Base-by-base conservation (phyloP, 2,113 vertebrate genomes). In the Nothoprocta perdicaria region DNA sequence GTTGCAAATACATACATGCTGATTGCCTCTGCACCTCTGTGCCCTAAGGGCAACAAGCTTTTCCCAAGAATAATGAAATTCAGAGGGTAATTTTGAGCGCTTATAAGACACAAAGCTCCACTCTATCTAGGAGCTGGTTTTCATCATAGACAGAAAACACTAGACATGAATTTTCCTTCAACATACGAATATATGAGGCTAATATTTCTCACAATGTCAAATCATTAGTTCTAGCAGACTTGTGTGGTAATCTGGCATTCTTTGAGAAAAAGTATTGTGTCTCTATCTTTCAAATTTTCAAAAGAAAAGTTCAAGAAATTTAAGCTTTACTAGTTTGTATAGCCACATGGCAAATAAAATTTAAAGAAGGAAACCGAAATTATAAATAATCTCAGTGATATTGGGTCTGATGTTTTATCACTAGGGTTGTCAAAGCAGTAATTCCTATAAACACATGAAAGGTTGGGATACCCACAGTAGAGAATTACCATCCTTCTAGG, bases 291-390 rank as follows among this genome's bases (percentile, higher is more conserved):
- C 22, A 68, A 58, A 67, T 16, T 43, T 78, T 40, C 4, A 53
- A 81, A 74, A 66, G 7, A 43, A 55, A 72, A 26, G 4, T n/a
- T 0, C 41, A 67, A 73, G 76, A 75, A 60, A 38, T 2, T 23
- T 2, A 65, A 84, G 23, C 12, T 78, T 15, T 26, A 29, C 4
- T 40, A 72, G 27, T 29, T 81, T 17, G 1, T 24, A 68, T 10
- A 79, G 27, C 29, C 84, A 88, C 43, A 76, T 62, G 53, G 74
- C 18, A 93, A 86, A 86, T 73, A 69, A 93, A 86, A 89, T 53
- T 38, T 68, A 88, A 93, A 79, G 66, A 65, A 82, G 68, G 35
- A 4, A 80, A 62, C 26, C 41, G 58, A 90, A 73, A 81, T 35
- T 50, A 65, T 84, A 90, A 88, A 86, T 41, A 92, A 48, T 65